phyloP scores from a whole-genome alignment of 1,140 invertebrate species.

The Pseudomyrmex concolor region DNA sequence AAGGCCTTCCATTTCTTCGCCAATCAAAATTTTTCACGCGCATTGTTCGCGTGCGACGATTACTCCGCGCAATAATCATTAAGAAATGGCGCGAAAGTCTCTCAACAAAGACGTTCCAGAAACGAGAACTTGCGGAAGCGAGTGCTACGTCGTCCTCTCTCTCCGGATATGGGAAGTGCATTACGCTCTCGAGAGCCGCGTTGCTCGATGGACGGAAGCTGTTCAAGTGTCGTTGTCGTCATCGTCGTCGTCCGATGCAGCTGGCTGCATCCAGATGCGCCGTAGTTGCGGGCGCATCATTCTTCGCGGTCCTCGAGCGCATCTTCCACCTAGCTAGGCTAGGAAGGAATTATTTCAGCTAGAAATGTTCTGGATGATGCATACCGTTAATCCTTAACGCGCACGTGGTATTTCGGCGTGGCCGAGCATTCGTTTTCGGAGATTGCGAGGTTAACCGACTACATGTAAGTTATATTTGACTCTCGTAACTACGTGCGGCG shows the following conservation, averaged over 20 bases:
- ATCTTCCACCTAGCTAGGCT: constrained; percentile 17
- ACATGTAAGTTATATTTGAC: constrained; percentile 25
- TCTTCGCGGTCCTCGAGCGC: constrained; percentile 56
- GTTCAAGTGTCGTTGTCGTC: constrained; percentile 60
- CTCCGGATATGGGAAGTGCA: constrained; percentile 44
- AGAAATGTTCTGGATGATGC: constrained; percentile 49
- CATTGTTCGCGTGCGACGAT: constrained; percentile 44
- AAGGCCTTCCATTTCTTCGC: constrained; percentile 18
- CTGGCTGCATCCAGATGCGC: constrained; percentile 40
- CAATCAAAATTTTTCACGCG: constrained; percentile 36
- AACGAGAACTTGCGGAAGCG: constrained; percentile 23
- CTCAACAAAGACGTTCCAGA: constrained; percentile 15
- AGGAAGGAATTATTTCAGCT: constrained; percentile 37
- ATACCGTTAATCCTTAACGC: constrained; percentile 55
- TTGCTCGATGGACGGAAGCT: constrained; percentile 58
- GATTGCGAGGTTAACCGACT: constrained; percentile 49
- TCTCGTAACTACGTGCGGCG: neutral
- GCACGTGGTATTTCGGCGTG: constrained; percentile 36
- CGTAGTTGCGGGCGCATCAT: constrained; percentile 39
- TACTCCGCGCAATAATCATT: constrained; percentile 41
- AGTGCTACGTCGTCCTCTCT: neutral
- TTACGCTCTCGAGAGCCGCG: constrained; percentile 56
- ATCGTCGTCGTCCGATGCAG: constrained; percentile 28
- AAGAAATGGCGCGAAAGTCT: constrained; percentile 31
- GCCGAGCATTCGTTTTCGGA: constrained; percentile 45